phyloP scores from a whole-genome alignment of 2,888 invertebrate species.

The Lobophora halterata region DNA sequence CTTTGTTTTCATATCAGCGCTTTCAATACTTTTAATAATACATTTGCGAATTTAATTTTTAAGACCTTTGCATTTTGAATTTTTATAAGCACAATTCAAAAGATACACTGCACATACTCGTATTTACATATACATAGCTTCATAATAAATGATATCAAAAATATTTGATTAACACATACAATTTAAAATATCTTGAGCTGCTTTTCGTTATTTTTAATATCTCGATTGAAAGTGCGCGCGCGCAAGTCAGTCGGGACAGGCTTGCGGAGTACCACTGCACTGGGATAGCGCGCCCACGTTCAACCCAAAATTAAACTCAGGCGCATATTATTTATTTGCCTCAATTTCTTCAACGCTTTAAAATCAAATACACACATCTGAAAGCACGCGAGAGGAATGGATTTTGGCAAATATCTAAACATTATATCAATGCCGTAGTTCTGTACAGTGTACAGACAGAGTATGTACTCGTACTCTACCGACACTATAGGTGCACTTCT shows the following conservation, averaged over 20 bases:
- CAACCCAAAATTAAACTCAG: constrained; percentile 49
- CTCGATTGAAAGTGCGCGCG: constrained; percentile 31
- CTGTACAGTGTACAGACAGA: no score
- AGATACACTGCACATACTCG: no score
- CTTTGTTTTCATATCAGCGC: no score
- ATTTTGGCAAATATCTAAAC: constrained; percentile 47
- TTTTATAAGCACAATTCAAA: no score
- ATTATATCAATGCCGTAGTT: constrained; percentile 10
- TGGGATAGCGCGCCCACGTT: constrained; percentile 25
- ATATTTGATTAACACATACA: constrained; percentile 6
- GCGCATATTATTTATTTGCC: constrained; percentile 70
- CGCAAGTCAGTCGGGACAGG: constrained; percentile 33
- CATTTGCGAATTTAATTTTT: no score
- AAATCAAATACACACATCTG: constrained; percentile 46
- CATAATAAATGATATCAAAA: no score
- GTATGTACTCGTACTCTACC: no score
- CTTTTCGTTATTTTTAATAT: constrained; percentile 10
- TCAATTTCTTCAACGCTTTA: constrained; percentile 60
- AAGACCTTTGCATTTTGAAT: no score
- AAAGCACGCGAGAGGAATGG: constrained; percentile 37
- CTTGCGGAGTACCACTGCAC: constrained; percentile 48
- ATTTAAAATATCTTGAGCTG: constrained; percentile 5
- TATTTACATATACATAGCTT: no score
- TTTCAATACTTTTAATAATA: no score
- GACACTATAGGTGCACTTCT: no score